Percentiles rank a stretch among this genome's conserved stretches.
These are phyloP conservation scores for Cebus imitator DNA, from an alignment of 2,113 vertebrate species.

Conservation along the genomic window DNA sequence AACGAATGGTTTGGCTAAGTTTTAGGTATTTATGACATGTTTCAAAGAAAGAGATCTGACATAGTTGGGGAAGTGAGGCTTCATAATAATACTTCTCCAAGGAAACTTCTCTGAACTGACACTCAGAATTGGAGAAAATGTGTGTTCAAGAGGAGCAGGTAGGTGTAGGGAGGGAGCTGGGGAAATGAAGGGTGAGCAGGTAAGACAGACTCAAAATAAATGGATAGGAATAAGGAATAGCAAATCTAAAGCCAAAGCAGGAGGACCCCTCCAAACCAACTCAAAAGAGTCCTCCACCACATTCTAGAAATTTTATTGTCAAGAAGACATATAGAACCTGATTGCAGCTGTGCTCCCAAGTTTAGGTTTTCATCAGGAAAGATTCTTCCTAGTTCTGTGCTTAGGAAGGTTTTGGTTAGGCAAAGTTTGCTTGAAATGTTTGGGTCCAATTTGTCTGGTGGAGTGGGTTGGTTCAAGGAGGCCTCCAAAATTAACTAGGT, in stretches of 20 bases:
- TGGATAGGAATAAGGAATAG: neutral
- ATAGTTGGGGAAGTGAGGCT: neutral
- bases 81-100: neutral
- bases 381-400: neutral
- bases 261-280: neutral
- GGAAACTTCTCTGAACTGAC: neutral
- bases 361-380: neutral
- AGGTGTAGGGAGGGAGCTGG: neutral
- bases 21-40: neutral
- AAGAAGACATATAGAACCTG: neutral
- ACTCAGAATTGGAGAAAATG: neutral
- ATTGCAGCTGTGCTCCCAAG: neutral
- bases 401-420: neutral
- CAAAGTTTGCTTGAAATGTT: neutral
- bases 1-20: neutral
- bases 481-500: neutral
- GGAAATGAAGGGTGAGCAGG: neutral
- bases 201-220: neutral
- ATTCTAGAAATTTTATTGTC: neutral
- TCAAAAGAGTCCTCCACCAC: neutral
- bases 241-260: neutral
- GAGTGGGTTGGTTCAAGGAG: neutral
- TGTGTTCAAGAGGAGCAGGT: neutral
- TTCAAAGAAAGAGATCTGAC: conserved; percentile 1
- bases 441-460: neutral